A percentile compares a stretch with the other conserved stretches of the same genome.
phyloP scores from a whole-genome alignment of 1,140 invertebrate genomes.

The Sinella curviseta region DNA sequence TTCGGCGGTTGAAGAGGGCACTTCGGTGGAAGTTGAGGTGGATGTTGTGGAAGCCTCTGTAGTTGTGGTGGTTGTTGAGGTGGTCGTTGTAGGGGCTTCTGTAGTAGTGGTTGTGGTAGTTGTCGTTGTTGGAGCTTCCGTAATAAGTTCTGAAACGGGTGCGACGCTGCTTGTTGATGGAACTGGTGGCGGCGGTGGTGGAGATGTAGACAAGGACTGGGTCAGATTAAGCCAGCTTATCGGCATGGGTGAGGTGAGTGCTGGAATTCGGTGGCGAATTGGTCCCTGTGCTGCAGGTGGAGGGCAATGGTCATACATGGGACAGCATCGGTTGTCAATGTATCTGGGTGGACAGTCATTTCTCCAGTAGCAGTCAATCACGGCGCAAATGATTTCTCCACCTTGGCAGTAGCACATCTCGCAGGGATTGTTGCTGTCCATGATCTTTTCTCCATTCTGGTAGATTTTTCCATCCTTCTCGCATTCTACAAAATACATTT shows the following conservation, averaged over 20 bases:
- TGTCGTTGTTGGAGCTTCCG: background rate
- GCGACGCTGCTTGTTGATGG: background rate
- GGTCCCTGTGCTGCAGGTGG: slow-evolving; percentile 48
- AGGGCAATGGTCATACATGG: slow-evolving; percentile 75
- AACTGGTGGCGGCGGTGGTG: background rate
- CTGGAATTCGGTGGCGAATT: slow-evolving; percentile 29
- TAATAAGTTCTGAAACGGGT: background rate
- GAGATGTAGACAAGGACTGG: background rate
- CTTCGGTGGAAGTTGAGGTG: background rate
- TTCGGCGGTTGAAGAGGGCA: background rate
- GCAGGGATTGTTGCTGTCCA: slow-evolving; percentile 69
- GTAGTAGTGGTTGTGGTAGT: slow-evolving; percentile 24
- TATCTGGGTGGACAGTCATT: slow-evolving; percentile 70
- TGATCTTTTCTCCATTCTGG: slow-evolving; percentile 71
- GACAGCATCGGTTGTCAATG: slow-evolving; percentile 64
- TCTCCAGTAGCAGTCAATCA: slow-evolving; percentile 71
- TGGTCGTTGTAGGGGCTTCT: background rate
- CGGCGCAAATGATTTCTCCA: slow-evolving; percentile 71
- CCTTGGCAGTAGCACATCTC: slow-evolving; percentile 76
- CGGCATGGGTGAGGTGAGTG: slow-evolving; percentile 10
- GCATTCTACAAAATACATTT: slow-evolving; percentile 65
- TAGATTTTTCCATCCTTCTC: slow-evolving; percentile 72
- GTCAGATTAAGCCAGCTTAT: background rate
- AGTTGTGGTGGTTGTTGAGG: background rate
- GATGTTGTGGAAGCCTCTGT: background rate